phyloP scores from a whole-genome alignment of 1,140 invertebrate genomes.

The Cecropterus lyciades region DNA sequence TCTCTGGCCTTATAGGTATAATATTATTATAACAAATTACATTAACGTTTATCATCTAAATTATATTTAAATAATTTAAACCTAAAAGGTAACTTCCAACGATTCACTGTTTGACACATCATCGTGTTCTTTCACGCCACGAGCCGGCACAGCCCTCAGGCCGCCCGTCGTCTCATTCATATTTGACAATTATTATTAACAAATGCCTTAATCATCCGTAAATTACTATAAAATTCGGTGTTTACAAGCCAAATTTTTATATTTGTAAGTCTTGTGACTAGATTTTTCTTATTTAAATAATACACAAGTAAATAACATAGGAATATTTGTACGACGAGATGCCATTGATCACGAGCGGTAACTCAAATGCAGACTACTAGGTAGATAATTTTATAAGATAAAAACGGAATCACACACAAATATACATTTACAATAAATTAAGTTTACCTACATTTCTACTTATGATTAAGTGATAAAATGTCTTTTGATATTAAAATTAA shows the following conservation, averaged over 20 bases:
- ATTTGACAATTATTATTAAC: slow-evolving; percentile 51
- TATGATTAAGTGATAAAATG: slow-evolving; percentile 66
- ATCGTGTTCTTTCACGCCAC: slow-evolving; percentile 15
- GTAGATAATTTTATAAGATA: slow-evolving; percentile 68
- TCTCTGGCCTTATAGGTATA: slow-evolving; percentile 64
- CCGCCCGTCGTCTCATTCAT: slow-evolving; percentile 41
- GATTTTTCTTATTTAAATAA: slow-evolving; percentile 81
- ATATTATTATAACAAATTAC: slow-evolving; percentile 74
- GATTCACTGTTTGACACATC: slow-evolving; percentile 43
- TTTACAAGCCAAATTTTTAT: slow-evolving; percentile 75
- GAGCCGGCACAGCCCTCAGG: slow-evolving; percentile 26
- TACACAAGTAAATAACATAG: slow-evolving; percentile 83
- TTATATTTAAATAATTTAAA: slow-evolving; percentile 78
- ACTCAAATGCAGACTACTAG: slow-evolving; percentile 82
- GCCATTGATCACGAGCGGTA: slow-evolving; percentile 83
- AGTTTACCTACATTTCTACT: slow-evolving; percentile 58
- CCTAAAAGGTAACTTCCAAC: slow-evolving; percentile 82
- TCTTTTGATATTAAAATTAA: slow-evolving; percentile 61
- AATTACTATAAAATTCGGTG: slow-evolving; percentile 73
- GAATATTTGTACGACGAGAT: slow-evolving; percentile 84
- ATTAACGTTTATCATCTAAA: slow-evolving; percentile 72
- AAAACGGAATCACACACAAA: slow-evolving; percentile 79
- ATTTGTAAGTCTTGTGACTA: slow-evolving; percentile 84
- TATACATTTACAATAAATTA: slow-evolving; percentile 80
- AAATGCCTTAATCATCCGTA: slow-evolving; percentile 68